These are phyloP conservation scores for Lasioglossum morio DNA, from an alignment of 2,888 invertebrate genomes.

Conservation along the genomic window DNA sequence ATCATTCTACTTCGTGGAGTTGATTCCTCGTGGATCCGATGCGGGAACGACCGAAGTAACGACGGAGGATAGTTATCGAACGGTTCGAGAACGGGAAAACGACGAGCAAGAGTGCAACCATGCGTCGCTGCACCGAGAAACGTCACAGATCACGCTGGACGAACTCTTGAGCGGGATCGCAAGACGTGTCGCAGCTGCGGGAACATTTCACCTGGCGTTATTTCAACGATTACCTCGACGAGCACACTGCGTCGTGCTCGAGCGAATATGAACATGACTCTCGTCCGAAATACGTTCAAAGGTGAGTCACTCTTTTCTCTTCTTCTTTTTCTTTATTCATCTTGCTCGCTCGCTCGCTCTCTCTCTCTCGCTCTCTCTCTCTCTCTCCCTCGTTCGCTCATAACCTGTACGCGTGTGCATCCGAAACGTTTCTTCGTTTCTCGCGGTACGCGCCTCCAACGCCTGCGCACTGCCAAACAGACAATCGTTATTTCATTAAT, in stretches of 20 bases:
- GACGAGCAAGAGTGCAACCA: constrained; percentile 53
- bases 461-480: constrained; percentile 8
- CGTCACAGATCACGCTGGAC: constrained; percentile 67
- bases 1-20: background rate
- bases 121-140: constrained; percentile 65
- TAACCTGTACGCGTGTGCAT: background rate
- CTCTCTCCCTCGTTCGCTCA: background rate
- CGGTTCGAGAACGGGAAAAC: constrained; percentile 39
- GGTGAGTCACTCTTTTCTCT: constrained; percentile 69
- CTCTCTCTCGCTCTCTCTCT: background rate
- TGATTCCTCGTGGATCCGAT: background rate
- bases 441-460: constrained; percentile 8
- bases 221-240: constrained; percentile 56
- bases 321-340: background rate
- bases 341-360: background rate
- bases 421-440: constrained; percentile 25
- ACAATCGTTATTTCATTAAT: background rate
- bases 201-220: constrained; percentile 60
- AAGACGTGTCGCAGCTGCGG: constrained; percentile 52
- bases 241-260: constrained; percentile 63
- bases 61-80: constrained; percentile 25
- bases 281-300: constrained; percentile 83
- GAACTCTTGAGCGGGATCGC: constrained; percentile 62
- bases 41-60: constrained; percentile 16
- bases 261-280: constrained; percentile 84